phyloP scores from a whole-genome alignment of 2,888 invertebrate species.

The Rotaria magnacalcarata region DNA sequence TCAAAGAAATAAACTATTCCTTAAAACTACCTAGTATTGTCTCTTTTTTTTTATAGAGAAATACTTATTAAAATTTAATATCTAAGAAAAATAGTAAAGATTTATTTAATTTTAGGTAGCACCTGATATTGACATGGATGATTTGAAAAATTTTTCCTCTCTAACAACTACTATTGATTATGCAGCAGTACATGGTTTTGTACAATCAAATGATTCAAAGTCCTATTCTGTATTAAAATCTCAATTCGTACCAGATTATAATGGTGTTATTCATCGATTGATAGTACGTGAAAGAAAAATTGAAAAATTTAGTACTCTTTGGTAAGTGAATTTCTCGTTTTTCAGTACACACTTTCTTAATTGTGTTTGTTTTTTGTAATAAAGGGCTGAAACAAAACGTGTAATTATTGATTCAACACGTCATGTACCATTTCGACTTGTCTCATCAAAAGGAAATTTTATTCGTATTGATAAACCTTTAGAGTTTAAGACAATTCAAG shows the following conservation, averaged over 20 bases:
- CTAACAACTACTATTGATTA: neutral
- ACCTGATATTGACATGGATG: slow-evolving; percentile 16
- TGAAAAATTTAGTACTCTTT: neutral
- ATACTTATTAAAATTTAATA: too few relatives aligned
- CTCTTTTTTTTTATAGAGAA: too few relatives aligned
- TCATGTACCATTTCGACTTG: neutral
- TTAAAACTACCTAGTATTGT: too few relatives aligned
- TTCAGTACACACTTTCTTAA: neutral
- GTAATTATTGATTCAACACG: neutral
- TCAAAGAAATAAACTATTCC: too few relatives aligned
- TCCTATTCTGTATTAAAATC: neutral
- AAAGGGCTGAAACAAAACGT: slow-evolving; percentile 1
- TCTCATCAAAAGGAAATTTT: neutral
- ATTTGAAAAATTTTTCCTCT: neutral
- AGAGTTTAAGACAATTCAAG: neutral
- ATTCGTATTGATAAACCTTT: slow-evolving; percentile 20
- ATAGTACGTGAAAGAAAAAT: neutral
- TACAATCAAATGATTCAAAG: neutral
- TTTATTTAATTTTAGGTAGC: neutral
- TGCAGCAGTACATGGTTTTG: neutral
- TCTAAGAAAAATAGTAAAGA: too few relatives aligned
- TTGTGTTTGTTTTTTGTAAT: neutral
- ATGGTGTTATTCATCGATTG: neutral
- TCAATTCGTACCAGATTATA: neutral
- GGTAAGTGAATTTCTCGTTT: neutral